phyloP scores from a whole-genome alignment of 2,797 vertebrate genomes.

The Catharus ustulatus region DNA sequence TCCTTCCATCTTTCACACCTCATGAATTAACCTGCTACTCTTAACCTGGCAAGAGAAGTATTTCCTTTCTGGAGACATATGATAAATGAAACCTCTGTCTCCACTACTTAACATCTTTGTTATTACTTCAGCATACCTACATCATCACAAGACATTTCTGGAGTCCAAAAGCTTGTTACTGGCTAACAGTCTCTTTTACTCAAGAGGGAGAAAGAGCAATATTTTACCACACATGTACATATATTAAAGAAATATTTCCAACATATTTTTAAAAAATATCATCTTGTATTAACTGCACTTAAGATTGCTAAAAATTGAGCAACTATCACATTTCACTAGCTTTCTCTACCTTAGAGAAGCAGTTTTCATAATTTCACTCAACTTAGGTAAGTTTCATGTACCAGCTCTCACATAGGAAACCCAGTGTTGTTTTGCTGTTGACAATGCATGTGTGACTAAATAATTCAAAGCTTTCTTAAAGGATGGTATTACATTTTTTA shows the following conservation, averaged over 20 bases:
- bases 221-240: background rate
- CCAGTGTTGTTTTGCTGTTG: background rate
- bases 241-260: background rate
- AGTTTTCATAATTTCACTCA: background rate
- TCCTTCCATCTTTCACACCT: constrained; percentile 21
- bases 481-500: background rate
- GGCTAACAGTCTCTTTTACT: background rate
- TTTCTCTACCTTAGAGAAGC: background rate
- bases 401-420: background rate
- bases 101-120: constrained; percentile 10
- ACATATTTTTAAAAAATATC: background rate
- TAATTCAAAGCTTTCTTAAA: background rate
- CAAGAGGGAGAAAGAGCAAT: background rate
- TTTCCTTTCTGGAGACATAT: constrained; percentile 35
- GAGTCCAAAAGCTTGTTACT: background rate
- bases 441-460: background rate
- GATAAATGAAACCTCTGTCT: constrained; percentile 37
- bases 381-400: background rate
- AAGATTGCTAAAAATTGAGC: background rate
- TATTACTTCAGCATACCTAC: background rate
- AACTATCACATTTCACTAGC: background rate
- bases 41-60: constrained; percentile 3
- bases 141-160: background rate
- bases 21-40: background rate
- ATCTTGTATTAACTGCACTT: background rate